Conservation (phyloP, 2,888 invertebrate species). For the Parochlus steinenii region DNA sequence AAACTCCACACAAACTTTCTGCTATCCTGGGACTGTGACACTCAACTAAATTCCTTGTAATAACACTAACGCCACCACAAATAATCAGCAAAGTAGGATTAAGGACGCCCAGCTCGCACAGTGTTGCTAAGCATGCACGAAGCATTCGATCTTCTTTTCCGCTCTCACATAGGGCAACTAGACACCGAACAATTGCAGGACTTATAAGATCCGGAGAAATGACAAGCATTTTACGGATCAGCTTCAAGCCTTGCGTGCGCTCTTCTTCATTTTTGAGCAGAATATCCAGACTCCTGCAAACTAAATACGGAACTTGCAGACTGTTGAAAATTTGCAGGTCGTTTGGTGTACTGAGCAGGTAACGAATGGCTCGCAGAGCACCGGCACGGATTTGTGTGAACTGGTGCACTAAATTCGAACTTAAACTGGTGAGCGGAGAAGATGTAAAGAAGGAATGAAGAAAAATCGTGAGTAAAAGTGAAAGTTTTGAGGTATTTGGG, state of each 20-base stretch:
- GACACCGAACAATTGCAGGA: slow-evolving; percentile 55
- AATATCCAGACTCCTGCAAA: slow-evolving; percentile 74
- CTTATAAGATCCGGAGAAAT: slow-evolving; percentile 52
- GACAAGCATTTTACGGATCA: slow-evolving; percentile 45
- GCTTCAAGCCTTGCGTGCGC: slow-evolving; percentile 75
- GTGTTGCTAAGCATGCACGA: slow-evolving; percentile 67
- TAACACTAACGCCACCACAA: slow-evolving; percentile 68
- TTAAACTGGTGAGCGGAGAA: slow-evolving; percentile 44
- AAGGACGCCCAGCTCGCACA: slow-evolving; percentile 76
- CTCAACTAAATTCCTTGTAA: slow-evolving; percentile 66
- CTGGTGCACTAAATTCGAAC: slow-evolving; percentile 69
- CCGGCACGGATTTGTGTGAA: slow-evolving; percentile 82
- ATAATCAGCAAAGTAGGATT: slow-evolving; percentile 66
- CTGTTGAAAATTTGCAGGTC: slow-evolving; percentile 65
- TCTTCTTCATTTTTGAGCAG: slow-evolving; percentile 83
- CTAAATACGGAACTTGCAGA: slow-evolving; percentile 67
- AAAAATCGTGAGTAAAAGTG: slow-evolving; percentile 11
- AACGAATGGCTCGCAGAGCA: slow-evolving; percentile 70
- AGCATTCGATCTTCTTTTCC: slow-evolving; percentile 54
- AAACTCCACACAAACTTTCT: slow-evolving; percentile 76
- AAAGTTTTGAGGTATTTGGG: slow-evolving; percentile 3
- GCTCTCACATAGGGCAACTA: slow-evolving; percentile 70
- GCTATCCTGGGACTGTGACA: slow-evolving; percentile 78
- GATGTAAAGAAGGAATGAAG: slow-evolving; percentile 17
- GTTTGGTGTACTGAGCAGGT: slow-evolving; percentile 59